phyloP scores from a whole-genome alignment of 2,113 vertebrate species.

The Mastomys coucha region DNA sequence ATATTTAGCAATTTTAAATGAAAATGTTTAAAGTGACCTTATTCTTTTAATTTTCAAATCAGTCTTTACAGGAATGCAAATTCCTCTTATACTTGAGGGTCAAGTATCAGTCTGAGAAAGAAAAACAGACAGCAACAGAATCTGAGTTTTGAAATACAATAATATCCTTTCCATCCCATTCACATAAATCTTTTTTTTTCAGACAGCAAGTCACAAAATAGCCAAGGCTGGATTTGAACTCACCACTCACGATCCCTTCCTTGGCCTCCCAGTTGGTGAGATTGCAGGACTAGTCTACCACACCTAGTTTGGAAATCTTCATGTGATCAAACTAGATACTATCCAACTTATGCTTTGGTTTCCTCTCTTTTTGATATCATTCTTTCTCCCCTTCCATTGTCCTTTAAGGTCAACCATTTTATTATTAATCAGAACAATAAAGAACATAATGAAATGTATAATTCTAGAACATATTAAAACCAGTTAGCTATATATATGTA shows the following conservation, averaged over 20 bases:
- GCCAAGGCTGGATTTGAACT: neutral
- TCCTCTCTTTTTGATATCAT: neutral
- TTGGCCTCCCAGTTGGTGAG: neutral
- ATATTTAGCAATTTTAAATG: constrained; percentile 23
- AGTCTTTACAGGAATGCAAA: neutral
- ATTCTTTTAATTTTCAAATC: neutral
- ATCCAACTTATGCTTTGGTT: neutral
- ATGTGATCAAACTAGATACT: neutral
- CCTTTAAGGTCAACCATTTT: neutral
- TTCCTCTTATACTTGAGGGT: neutral
- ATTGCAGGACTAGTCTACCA: neutral
- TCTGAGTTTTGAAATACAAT: neutral
- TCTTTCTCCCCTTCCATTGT: neutral
- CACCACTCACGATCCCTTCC: neutral
- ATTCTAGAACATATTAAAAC: constrained; percentile 12
- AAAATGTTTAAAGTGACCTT: neutral
- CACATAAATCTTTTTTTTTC: neutral
- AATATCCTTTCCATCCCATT: no score
- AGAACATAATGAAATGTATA: neutral
- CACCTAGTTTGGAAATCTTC: neutral
- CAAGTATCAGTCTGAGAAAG: neutral
- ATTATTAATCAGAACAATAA: neutral
- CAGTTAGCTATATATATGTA: neutral
- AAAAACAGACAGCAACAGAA: neutral
- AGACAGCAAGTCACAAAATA: neutral